A percentile compares a stretch with the other conserved stretches of the same genome.
phyloP scores from a whole-genome alignment of 2,888 invertebrate genomes.

The Scaptomyza flava region DNA sequence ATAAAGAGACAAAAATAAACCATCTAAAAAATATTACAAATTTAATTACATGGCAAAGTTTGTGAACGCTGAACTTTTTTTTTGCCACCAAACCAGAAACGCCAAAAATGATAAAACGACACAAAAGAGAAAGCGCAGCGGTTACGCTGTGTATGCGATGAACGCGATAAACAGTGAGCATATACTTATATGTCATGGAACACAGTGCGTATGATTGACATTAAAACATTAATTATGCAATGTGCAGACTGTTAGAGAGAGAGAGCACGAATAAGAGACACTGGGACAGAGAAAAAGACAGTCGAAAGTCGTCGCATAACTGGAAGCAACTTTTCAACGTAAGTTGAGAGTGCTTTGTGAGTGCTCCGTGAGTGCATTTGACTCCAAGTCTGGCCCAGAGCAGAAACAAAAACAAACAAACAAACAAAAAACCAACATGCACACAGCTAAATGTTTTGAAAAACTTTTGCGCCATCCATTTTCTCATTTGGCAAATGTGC shows the following conservation, averaged over 20 bases:
- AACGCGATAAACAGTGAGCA: constrained; percentile 62
- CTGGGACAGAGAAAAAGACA: not conserved
- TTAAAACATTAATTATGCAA: constrained; percentile 77
- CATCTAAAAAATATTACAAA: constrained; percentile 44
- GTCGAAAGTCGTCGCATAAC: constrained; percentile 28
- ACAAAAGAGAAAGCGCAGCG: constrained; percentile 3
- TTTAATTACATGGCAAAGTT: constrained; percentile 67
- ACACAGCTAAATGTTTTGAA: constrained; percentile 29
- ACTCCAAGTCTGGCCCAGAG: constrained; percentile 8
- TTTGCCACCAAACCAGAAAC: constrained; percentile 5
- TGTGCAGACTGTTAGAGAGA: constrained; percentile 37
- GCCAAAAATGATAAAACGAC: constrained; percentile 10
- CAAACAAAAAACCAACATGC: constrained; percentile 13
- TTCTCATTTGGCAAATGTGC: constrained; percentile 50
- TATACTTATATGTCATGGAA: constrained; percentile 74
- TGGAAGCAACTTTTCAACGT: constrained; percentile 38
- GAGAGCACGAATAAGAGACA: constrained; percentile 1
- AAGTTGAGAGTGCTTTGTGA: constrained; percentile 42
- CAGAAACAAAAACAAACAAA: not conserved
- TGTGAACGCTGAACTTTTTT: constrained; percentile 28
- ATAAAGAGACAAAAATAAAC: not conserved
- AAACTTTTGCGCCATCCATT: constrained; percentile 41
- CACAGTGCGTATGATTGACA: constrained; percentile 78
- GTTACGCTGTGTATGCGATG: not conserved
- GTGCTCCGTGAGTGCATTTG: constrained; percentile 34